Percentiles rank a stretch among this genome's conserved stretches.
These are phyloP conservation scores for Scomber japonicus DNA, from an alignment of 2,113 vertebrate genomes.

Conservation along the genomic window DNA sequence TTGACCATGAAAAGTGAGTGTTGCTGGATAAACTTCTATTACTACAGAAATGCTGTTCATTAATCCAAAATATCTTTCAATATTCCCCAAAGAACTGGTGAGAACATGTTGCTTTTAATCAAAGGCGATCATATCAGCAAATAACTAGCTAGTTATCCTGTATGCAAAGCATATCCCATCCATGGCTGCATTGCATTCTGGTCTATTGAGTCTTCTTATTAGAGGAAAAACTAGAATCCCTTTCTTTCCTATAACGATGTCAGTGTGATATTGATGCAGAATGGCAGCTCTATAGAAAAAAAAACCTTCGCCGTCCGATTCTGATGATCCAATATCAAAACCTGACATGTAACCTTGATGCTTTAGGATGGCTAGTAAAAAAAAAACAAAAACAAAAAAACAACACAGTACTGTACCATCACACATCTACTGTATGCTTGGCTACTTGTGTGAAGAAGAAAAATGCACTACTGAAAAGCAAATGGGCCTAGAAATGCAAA, in stretches of 20 bases:
- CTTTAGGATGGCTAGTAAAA: neutral
- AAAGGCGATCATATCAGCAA: no score
- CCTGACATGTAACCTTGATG: neutral
- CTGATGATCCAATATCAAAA: slow-evolving; percentile 5
- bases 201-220: neutral
- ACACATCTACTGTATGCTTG: slow-evolving; percentile 1
- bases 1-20: no score
- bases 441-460: slow-evolving; percentile 6
- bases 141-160: no score
- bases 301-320: neutral
- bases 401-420: neutral
- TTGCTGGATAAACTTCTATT: no score
- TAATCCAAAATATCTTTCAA: neutral
- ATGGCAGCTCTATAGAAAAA: slow-evolving; percentile 24
- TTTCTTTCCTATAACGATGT: neutral
- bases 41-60: no score
- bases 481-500: slow-evolving; percentile 48
- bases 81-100: neutral
- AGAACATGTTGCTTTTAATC: neutral
- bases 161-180: no score
- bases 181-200: neutral
- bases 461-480: slow-evolving; percentile 33
- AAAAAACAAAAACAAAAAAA: no score
- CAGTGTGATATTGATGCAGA: slow-evolving; percentile 18
- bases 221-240: neutral